A percentile compares a stretch with the other conserved stretches of the same genome.
Evolutionary conservation across 2,797 vertebrate genomes (phyloP).

Genomic region (Petrocephalus sullivani): DNA sequence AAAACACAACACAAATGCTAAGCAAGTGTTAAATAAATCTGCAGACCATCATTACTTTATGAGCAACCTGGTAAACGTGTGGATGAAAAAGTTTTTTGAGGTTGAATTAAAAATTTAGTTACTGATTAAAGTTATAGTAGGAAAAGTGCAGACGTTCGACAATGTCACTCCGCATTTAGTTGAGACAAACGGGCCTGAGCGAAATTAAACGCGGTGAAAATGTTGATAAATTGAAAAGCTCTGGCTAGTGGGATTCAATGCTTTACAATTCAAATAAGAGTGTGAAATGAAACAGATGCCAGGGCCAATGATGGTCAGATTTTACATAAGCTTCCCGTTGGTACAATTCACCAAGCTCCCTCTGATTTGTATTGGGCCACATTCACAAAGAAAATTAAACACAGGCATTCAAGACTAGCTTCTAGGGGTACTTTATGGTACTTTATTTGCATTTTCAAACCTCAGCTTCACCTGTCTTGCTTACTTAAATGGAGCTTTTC

Average conservation of each 20-base stretch:
- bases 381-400: neutral
- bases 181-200: neutral
- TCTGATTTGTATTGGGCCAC: neutral
- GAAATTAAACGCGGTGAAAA: neutral
- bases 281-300: neutral
- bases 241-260: neutral
- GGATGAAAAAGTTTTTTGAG: conserved; percentile 15
- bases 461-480: neutral
- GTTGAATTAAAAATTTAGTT: neutral
- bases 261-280: neutral
- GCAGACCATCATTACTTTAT: conserved; percentile 24
- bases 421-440: neutral
- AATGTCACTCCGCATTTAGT: neutral
- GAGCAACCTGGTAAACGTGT: neutral
- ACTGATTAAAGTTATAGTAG: neutral
- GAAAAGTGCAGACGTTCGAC: neutral
- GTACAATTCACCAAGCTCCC: neutral
- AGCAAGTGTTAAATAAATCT: conserved; percentile 1
- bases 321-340: neutral
- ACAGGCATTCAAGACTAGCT: neutral
- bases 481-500: neutral
- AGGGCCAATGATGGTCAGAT: neutral
- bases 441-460: neutral
- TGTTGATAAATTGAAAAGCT: neutral
- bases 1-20: neutral